phyloP scores from a whole-genome alignment of 2,113 vertebrate species.

The Rousettus leschenaultii region DNA sequence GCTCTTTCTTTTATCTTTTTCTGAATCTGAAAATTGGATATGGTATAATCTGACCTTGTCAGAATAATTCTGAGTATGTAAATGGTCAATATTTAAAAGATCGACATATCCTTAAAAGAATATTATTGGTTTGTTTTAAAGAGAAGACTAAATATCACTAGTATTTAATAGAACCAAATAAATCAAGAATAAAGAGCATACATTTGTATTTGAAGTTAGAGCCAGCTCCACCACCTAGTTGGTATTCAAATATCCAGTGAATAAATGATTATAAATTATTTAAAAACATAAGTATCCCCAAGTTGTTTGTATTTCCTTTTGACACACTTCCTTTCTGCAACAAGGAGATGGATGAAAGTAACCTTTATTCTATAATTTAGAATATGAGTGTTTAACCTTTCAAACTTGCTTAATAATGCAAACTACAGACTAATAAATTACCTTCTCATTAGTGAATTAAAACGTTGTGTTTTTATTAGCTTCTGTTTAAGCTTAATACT shows the following conservation, averaged over 20 bases:
- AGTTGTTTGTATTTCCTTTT: not conserved
- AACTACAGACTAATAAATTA: constrained; percentile 24
- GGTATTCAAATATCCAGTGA: constrained; percentile 14
- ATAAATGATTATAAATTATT: constrained; percentile 5
- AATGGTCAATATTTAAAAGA: constrained; percentile 31
- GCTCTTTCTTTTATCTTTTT: not conserved
- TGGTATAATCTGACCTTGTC: not conserved
- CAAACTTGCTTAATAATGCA: constrained; percentile 59
- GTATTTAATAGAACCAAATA: not conserved
- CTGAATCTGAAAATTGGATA: not conserved
- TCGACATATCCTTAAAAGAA: not conserved
- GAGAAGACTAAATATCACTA: not conserved
- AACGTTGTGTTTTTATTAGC: constrained; percentile 22
- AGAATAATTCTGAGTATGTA: constrained; percentile 4
- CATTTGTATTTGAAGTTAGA: not conserved
- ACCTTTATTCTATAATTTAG: constrained; percentile 41
- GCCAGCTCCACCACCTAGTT: not conserved
- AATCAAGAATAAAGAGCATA: not conserved
- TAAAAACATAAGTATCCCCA: not conserved
- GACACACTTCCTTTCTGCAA: constrained; percentile 5
- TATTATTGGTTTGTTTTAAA: not conserved
- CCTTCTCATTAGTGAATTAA: constrained; percentile 55
- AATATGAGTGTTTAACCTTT: constrained; percentile 48
- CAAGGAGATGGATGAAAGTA: constrained; percentile 29
- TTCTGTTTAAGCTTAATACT: constrained; percentile 39